Conservation (phyloP, 2,113 vertebrate species). For the Vanacampus margaritifer region DNA sequence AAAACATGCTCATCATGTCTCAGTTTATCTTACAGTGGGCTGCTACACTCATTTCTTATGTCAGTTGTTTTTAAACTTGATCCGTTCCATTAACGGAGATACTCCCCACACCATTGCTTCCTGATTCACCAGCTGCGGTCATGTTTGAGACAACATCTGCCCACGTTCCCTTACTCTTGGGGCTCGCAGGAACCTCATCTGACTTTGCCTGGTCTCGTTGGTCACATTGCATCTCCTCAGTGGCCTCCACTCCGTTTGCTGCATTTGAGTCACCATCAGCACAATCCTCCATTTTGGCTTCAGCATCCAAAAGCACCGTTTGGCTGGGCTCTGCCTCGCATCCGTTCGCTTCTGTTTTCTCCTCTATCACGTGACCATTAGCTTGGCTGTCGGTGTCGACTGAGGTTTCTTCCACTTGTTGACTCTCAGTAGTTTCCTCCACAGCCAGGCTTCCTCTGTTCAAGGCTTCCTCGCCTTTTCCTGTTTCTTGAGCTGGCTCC, state of each 20-base stretch:
- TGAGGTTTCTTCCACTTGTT: constrained; percentile 18
- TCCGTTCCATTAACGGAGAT: constrained; percentile 24
- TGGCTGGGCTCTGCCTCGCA: constrained; percentile 1
- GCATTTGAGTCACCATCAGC: constrained; percentile 5
- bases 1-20: constrained; percentile 19
- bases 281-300: constrained; percentile 23
- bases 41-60: constrained; percentile 29
- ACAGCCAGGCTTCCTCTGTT: constrained; percentile 29
- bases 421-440: constrained; percentile 18
- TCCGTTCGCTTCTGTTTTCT: constrained; percentile 16
- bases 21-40: constrained; percentile 36
- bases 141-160: constrained; percentile 52
- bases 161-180: constrained; percentile 47
- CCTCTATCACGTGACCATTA: constrained; percentile 27
- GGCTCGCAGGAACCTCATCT: constrained; percentile 19
- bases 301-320: neutral
- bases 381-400: constrained; percentile 12
- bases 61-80: constrained; percentile 38
- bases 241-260: constrained; percentile 4
- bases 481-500: constrained; percentile 22
- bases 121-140: constrained; percentile 27
- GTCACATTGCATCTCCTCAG: constrained; percentile 9
- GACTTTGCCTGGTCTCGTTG: constrained; percentile 12
- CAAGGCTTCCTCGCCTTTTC: constrained; percentile 32
- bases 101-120: constrained; percentile 6